Evolutionary conservation across 2,113 vertebrate species (phyloP).

Genomic region (Elanoides forficatus): DNA sequence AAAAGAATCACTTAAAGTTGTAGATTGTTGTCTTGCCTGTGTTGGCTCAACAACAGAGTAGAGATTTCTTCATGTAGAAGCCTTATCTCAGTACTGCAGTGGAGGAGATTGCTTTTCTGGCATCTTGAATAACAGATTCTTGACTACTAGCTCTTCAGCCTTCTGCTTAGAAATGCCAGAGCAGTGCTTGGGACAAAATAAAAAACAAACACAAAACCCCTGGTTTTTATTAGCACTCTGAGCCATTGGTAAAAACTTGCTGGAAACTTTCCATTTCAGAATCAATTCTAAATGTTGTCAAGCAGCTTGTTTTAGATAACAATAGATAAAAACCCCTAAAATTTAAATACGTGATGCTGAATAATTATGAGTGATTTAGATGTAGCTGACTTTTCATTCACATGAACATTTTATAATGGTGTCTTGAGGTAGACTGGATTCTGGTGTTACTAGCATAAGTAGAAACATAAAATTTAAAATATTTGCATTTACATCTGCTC

Average conservation of each 20-base stretch:
- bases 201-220: background rate
- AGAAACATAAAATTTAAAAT: background rate
- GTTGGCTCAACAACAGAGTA: background rate
- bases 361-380: background rate
- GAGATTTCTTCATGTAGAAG: background rate
- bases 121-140: background rate
- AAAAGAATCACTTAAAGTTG: background rate
- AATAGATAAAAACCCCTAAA: background rate
- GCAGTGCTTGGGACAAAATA: background rate
- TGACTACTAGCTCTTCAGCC: background rate
- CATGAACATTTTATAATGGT: background rate
- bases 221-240: background rate
- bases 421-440: background rate
- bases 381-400: background rate
- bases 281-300: background rate
- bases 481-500: background rate
- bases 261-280: background rate
- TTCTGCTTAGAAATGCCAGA: background rate
- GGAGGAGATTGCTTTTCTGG: background rate
- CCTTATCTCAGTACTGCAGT: background rate
- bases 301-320: background rate
- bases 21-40: background rate
- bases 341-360: background rate
- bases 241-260: background rate
- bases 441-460: background rate